Base-by-base conservation (phyloP, 2,797 vertebrate species). In the Carapus acus region DNA sequence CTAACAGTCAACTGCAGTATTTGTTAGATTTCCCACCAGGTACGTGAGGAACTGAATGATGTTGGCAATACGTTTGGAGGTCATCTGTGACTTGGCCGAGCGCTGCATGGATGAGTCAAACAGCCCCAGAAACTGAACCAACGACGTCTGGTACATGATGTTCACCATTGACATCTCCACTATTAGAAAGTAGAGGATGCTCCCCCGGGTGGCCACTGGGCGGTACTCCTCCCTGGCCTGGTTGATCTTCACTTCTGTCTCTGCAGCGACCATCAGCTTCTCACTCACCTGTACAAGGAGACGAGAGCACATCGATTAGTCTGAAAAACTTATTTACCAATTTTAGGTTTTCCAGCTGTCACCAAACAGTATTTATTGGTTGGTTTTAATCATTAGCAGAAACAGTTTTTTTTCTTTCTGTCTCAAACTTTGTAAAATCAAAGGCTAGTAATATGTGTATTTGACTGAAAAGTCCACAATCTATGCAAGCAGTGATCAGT, bases 81-180 rank as follows among this genome's bases (percentile, higher is more conserved):
- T 88, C 67, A 90, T 54, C 55, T 87, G 90, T 3, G 90, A 88
- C 73, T 83, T 89, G 51, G 1, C 67, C 0, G 91, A 90, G 62
- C 67, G 77, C 62, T 85, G 83, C 84, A 92, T 77, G 19, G 91
- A 90, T 0, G 74, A 70, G 73, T 92, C 89, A 59, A 93, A 93
- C 44, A 92, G 82, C 14, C 88, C 82, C 53, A 93, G 80, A 74
- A 92, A 93, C 72, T 93, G 91, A 0, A 83, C 50, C 24, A 92
- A 75, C 1, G 91, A 91, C 13, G 89, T 93, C 79, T 93, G 91
- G 79, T 93, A 92, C 91, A 93, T 92, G 56, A 89, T 34, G 67
- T 92, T 91, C 43, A 93, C 89, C 65, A 90, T 72, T 6, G 89
- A 91, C 90, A 92, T 90, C 79, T 93, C 91, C 73, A 91, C 89